Percentiles rank a stretch among this genome's conserved stretches.
Evolutionary conservation across 2,888 invertebrate species (phyloP).

Genomic region (Aleiodes testaceus): DNA sequence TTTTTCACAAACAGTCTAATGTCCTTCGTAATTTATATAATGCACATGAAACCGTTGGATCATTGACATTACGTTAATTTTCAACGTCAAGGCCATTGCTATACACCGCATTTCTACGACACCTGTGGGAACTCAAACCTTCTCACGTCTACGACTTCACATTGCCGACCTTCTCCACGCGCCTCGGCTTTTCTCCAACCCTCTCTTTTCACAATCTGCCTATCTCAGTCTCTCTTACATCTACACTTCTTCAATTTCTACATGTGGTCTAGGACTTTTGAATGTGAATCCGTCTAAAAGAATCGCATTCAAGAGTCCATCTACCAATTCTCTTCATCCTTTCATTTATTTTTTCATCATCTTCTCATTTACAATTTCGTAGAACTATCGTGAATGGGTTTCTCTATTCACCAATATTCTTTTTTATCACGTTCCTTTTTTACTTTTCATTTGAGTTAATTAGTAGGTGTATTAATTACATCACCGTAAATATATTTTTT

Average conservation of each 20-base stretch:
- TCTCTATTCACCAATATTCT: constrained; percentile 24
- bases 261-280: constrained; percentile 7
- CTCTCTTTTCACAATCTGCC: not conserved
- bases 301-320: constrained; percentile 20
- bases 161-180: constrained; percentile 38
- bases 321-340: constrained; percentile 30
- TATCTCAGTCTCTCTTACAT: no score
- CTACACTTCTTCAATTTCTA: no score
- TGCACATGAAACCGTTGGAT: constrained; percentile 40
- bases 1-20: constrained; percentile 27
- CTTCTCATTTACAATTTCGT: constrained; percentile 34
- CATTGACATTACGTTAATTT: constrained; percentile 51
- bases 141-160: constrained; percentile 60
- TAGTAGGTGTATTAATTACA: constrained; percentile 44
- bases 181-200: constrained; percentile 13
- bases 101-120: constrained; percentile 54
- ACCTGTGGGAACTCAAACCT: constrained; percentile 68
- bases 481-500: constrained; percentile 19
- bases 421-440: not conserved
- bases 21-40: constrained; percentile 29
- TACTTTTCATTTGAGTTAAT: constrained; percentile 27
- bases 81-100: constrained; percentile 57
- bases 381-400: constrained; percentile 16
- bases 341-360: constrained; percentile 6
- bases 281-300: constrained; percentile 27